These are phyloP conservation scores for Pogoniulus pusillus DNA, from an alignment of 2,797 vertebrate genomes.

Conservation along the genomic window DNA sequence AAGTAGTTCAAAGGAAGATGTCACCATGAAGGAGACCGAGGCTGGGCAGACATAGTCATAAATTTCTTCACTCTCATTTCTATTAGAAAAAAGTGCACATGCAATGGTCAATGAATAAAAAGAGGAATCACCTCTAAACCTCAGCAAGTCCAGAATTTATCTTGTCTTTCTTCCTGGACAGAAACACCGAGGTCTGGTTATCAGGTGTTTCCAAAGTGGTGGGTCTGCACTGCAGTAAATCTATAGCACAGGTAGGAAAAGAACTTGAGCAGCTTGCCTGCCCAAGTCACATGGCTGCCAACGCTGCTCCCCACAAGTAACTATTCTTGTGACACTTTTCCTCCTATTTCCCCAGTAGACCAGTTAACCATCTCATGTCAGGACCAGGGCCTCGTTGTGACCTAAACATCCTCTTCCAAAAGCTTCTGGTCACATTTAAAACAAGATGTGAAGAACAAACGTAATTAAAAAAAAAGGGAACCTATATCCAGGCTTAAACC, in stretches of 20 bases:
- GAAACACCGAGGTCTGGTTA: neutral
- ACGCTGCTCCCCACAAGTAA: neutral
- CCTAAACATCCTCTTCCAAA: neutral
- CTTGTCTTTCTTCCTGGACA: neutral
- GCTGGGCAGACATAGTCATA: rapidly evolving
- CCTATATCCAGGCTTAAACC: neutral
- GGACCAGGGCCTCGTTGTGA: neutral
- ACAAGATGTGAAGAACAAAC: neutral
- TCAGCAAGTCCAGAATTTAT: neutral
- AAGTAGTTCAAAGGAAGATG: neutral
- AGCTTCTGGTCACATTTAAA: neutral
- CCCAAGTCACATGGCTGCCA: neutral
- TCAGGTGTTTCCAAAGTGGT: neutral
- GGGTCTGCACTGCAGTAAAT: neutral
- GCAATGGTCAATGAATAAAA: neutral
- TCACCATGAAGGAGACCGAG: neutral
- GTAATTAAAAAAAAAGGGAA: neutral
- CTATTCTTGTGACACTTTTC: neutral
- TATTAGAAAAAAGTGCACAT: neutral
- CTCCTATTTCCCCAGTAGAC: neutral
- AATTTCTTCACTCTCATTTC: neutral
- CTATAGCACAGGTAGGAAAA: neutral
- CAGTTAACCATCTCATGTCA: neutral
- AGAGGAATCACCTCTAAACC: neutral
- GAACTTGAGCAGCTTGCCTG: neutral